phyloP scores from a whole-genome alignment of 30 jellyfish, hydroid and myxozoan species.

The Aurelia sp. region DNA sequence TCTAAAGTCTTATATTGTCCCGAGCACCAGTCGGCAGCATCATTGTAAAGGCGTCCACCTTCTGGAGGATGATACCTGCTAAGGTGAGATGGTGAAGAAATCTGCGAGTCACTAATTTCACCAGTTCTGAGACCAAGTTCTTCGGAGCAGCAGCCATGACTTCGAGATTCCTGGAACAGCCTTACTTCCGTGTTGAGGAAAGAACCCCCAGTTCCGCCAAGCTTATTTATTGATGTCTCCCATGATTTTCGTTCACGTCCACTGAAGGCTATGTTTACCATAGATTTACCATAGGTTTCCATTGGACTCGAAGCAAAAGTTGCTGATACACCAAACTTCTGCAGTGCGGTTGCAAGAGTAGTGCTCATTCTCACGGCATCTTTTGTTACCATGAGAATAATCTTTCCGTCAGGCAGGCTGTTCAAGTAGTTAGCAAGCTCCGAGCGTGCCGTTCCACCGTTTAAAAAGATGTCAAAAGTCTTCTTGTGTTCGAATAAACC shows the following conservation, averaged over 20 bases:
- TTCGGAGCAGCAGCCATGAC: slow-evolving; percentile 21
- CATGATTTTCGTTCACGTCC: slow-evolving; percentile 16
- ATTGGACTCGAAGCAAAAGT: slow-evolving; percentile 7
- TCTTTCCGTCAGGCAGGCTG: slow-evolving; percentile 13
- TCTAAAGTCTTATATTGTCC: neutral
- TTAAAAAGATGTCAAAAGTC: neutral
- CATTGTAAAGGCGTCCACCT: neutral
- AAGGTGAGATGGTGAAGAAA: neutral
- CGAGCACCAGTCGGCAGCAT: slow-evolving; percentile 25
- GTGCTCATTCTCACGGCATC: slow-evolving; percentile 24
- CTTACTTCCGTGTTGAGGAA: neutral
- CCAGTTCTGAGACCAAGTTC: slow-evolving; percentile 32
- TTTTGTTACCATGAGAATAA: slow-evolving; percentile 21
- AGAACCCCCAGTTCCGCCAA: slow-evolving; percentile 7
- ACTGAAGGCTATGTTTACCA: slow-evolving; percentile 11
- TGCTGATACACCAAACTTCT: slow-evolving; percentile 37
- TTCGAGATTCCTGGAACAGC: slow-evolving; percentile 4
- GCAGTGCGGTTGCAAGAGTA: slow-evolving; percentile 11
- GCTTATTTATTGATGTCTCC: slow-evolving; percentile 13
- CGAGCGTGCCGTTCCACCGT: too few species aligned
- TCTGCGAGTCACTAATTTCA: slow-evolving; percentile 3
- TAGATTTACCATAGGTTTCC: neutral
- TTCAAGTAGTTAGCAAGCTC: slow-evolving; percentile 7
- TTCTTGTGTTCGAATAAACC: slow-evolving; percentile 23
- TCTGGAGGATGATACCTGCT: neutral